These are phyloP conservation scores for Chrysaora quinquecirrha DNA, from an alignment of 30 jellyfish, hydroid and myxozoan genomes.

Conservation along the genomic window DNA sequence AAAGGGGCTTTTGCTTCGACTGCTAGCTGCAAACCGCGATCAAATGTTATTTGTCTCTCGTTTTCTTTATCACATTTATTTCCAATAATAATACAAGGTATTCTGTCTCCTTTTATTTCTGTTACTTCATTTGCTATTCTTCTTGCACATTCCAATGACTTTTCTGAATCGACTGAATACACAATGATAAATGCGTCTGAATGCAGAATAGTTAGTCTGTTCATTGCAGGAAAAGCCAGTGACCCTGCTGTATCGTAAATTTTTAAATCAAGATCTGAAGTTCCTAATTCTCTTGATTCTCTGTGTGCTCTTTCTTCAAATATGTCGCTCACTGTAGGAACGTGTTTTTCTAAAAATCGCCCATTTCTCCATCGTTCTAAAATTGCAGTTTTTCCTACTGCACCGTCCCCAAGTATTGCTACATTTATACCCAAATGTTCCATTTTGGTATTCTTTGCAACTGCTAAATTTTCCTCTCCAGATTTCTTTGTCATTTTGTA, in stretches of 20 bases:
- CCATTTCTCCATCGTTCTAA: slow-evolving; percentile 30
- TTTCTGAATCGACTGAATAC: slow-evolving; percentile 63
- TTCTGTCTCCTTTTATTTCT: slow-evolving; percentile 42
- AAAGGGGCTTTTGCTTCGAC: slow-evolving; percentile 68
- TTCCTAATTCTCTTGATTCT: not conserved
- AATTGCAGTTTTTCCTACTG: slow-evolving; percentile 72
- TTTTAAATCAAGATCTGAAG: slow-evolving; percentile 44
- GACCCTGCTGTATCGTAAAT: slow-evolving; percentile 77
- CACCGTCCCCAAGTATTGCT: slow-evolving; percentile 68
- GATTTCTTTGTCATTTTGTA: too few relatives aligned
- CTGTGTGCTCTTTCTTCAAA: slow-evolving; percentile 44
- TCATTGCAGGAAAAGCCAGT: slow-evolving; percentile 76
- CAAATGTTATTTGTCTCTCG: slow-evolving; percentile 63
- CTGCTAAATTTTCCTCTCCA: too few relatives aligned
- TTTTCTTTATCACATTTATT: slow-evolving; percentile 38
- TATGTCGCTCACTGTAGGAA: slow-evolving; percentile 65
- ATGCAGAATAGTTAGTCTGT: slow-evolving; percentile 48
- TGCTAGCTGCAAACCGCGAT: slow-evolving; percentile 69
- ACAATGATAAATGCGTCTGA: slow-evolving; percentile 71
- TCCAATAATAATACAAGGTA: slow-evolving; percentile 59
- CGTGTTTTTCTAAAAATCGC: slow-evolving; percentile 24
- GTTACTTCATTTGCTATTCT: slow-evolving; percentile 50
- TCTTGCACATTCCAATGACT: slow-evolving; percentile 56
- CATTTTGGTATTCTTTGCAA: not conserved
- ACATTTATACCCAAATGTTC: slow-evolving; percentile 11